Conservation (phyloP, 1,140 invertebrate genomes). For the Oncopodura yosiiana region DNA sequence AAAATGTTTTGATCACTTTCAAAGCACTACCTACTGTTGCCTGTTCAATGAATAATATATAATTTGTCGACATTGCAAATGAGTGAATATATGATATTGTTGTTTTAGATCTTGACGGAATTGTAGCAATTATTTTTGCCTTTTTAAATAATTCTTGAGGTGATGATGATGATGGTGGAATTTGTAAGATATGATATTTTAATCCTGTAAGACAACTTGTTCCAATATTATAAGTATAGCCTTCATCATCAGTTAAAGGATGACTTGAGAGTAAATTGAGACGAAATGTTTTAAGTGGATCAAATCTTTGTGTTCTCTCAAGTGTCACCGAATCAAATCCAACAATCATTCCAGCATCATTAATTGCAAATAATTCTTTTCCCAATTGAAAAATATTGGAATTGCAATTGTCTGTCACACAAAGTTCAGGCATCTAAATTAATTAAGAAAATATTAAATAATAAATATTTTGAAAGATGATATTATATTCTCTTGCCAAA, state of each 20-base stretch:
- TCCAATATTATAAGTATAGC: conserved; percentile 31
- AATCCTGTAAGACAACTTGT: conserved; percentile 21
- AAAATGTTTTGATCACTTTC: too few relatives aligned
- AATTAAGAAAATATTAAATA: neutral
- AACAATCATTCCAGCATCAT: too few relatives aligned
- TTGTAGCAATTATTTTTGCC: conserved; percentile 35
- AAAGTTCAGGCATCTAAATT: conserved; percentile 39
- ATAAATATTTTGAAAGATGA: too few relatives aligned
- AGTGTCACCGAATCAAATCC: too few relatives aligned
- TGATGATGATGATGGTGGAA: conserved; percentile 16
- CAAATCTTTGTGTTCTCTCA: too few relatives aligned
- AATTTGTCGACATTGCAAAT: too few relatives aligned
- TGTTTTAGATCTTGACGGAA: conserved; percentile 37
- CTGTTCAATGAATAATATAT: too few relatives aligned
- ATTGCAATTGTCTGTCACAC: conserved; percentile 42
- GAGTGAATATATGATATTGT: too few relatives aligned
- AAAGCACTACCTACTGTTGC: too few relatives aligned
- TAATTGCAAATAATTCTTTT: conserved; percentile 40
- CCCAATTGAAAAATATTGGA: conserved; percentile 39
- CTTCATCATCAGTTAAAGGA: conserved; percentile 7
- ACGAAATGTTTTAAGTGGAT: conserved; percentile 17
- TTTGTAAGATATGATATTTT: conserved; percentile 30
- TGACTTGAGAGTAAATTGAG: conserved; percentile 9
- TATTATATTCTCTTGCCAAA: too few relatives aligned
- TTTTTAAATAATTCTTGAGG: conserved; percentile 28